phyloP scores from a whole-genome alignment of 2,113 vertebrate species.

The Burhinus oedicnemus region DNA sequence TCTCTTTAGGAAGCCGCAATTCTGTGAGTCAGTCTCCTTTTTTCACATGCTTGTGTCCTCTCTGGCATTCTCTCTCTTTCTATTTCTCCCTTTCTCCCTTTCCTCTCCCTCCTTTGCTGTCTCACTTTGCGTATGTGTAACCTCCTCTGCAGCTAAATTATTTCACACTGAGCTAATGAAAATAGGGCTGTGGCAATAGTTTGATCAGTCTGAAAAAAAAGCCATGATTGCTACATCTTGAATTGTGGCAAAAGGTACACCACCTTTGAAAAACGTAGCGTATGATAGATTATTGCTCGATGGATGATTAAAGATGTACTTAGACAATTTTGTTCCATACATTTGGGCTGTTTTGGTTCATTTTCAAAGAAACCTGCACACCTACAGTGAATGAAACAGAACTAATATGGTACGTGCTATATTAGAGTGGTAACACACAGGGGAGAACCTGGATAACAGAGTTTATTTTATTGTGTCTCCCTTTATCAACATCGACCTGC shows the following conservation, averaged over 20 bases:
- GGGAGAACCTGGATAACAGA: constrained; percentile 61
- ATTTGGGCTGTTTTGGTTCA: background rate
- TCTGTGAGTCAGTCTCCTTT: background rate
- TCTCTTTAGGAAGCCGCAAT: background rate
- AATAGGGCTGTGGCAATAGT: background rate
- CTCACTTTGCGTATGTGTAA: background rate
- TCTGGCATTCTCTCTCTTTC: background rate
- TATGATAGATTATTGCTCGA: background rate
- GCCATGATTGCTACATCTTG: background rate
- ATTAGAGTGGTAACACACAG: background rate
- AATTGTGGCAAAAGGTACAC: background rate
- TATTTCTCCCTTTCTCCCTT: background rate
- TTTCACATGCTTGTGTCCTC: background rate
- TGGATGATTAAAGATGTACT: background rate
- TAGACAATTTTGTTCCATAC: background rate
- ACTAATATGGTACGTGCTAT: background rate
- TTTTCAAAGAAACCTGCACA: constrained; percentile 36
- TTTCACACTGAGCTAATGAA: constrained; percentile 34
- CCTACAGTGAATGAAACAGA: background rate
- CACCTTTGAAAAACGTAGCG: background rate
- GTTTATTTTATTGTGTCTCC: constrained; percentile 78
- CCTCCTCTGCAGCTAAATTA: background rate
- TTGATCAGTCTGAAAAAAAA: background rate
- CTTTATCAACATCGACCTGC: constrained; percentile 80
- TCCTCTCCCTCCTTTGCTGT: background rate